These are phyloP conservation scores for Oxytorus armatus DNA, from an alignment of 2,888 invertebrate species.

Conservation along the genomic window DNA sequence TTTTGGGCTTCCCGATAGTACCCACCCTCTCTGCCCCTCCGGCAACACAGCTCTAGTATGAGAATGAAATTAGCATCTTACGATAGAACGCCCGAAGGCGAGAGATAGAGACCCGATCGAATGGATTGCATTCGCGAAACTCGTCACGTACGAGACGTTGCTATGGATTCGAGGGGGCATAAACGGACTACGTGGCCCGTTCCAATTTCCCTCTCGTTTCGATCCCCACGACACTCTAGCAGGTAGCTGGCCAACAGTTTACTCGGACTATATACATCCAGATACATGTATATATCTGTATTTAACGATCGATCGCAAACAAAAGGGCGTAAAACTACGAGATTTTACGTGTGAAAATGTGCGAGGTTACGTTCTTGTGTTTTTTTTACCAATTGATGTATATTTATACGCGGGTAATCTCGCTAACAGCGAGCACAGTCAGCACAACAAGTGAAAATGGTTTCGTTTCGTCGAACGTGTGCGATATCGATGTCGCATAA, in stretches of 20 bases:
- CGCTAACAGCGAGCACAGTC: conserved; percentile 26
- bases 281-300: not conserved
- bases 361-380: conserved; percentile 10
- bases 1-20: conserved; percentile 38
- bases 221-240: conserved; percentile 32
- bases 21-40: conserved; percentile 14
- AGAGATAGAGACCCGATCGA: conserved; percentile 62
- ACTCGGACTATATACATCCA: conserved; percentile 21
- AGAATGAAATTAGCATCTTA: conserved; percentile 67
- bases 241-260: conserved; percentile 41
- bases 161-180: conserved; percentile 76
- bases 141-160: conserved; percentile 75
- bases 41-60: conserved; percentile 1
- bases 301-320: not conserved
- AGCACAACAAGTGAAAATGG: conserved; percentile 59
- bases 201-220: conserved; percentile 73
- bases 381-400: not conserved
- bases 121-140: conserved; percentile 73
- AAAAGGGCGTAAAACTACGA: conserved; percentile 18
- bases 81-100: conserved; percentile 44
- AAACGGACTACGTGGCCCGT: conserved; percentile 77
- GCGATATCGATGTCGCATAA: conserved; percentile 22
- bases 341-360: not conserved
- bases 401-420: not conserved
- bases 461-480: conserved; percentile 27